phyloP scores from a whole-genome alignment of 2,888 invertebrate species.

The Drosophila conformis region DNA sequence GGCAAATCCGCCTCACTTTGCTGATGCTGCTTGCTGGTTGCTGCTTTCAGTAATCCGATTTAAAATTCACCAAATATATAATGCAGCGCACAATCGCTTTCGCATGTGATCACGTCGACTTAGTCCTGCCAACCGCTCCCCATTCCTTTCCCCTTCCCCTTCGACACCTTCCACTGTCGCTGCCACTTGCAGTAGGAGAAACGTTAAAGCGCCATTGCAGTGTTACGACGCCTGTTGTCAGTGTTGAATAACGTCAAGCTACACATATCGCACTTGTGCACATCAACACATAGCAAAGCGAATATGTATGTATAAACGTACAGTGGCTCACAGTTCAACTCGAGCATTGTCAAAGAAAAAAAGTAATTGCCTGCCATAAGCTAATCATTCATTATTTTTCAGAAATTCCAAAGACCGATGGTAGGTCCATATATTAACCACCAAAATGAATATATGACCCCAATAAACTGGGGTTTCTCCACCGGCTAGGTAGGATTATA shows the following conservation, averaged over 20 bases:
- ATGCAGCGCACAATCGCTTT: conserved; percentile 68
- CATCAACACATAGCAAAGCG: conserved; percentile 12
- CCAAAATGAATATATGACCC: too few relatives aligned
- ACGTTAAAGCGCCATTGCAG: conserved; percentile 8
- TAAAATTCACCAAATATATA: conserved; percentile 73
- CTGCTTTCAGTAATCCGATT: conserved; percentile 75
- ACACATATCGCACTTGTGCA: conserved; percentile 49
- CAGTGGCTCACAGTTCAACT: too few relatives aligned
- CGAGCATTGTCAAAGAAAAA: too few relatives aligned
- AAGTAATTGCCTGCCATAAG: too few relatives aligned
- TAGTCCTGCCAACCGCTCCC: conserved; percentile 9
- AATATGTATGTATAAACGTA: neutral
- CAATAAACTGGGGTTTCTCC: too few relatives aligned
- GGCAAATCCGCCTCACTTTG: conserved; percentile 53
- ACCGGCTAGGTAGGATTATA: too few relatives aligned
- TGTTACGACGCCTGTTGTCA: conserved; percentile 37
- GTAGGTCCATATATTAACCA: too few relatives aligned
- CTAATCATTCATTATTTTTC: too few relatives aligned
- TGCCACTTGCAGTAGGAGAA: conserved; percentile 1
- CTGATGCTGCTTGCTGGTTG: conserved; percentile 48
- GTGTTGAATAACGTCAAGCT: conserved; percentile 71
- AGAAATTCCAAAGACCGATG: too few relatives aligned
- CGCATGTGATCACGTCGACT: conserved; percentile 71
- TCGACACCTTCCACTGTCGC: neutral
- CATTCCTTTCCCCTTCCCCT: neutral